A percentile compares a stretch with the other conserved stretches of the same genome.
Conservation (phyloP, 2,888 invertebrate genomes). For the Thera obeliscata region DNA sequence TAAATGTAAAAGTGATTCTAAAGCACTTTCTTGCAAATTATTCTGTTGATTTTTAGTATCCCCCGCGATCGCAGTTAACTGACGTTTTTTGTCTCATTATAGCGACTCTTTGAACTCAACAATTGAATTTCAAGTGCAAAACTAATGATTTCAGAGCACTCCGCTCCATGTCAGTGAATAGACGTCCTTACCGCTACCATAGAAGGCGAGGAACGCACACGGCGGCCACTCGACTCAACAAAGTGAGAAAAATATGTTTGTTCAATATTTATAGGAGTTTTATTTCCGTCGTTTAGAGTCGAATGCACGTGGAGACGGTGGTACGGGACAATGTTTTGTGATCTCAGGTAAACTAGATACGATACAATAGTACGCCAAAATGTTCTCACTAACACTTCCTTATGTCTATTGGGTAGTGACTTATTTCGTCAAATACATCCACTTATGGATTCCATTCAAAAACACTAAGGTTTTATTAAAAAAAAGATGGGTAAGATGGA, state of each 20-base stretch:
- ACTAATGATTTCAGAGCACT: constrained; percentile 17
- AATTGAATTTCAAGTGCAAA: constrained; percentile 15
- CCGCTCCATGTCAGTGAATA: constrained; percentile 17
- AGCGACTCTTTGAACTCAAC: constrained; percentile 15
- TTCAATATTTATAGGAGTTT: constrained; percentile 83
- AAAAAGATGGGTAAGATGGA: too few species aligned
- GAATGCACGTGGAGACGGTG: constrained; percentile 62
- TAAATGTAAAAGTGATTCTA: background rate
- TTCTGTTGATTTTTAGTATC: background rate
- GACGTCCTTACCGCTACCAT: constrained; percentile 43
- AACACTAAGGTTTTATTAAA: too few species aligned
- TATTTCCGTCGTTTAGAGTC: constrained; percentile 80
- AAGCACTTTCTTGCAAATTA: background rate
- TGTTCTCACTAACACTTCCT: too few species aligned
- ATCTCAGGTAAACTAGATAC: constrained; percentile 49
- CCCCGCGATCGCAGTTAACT: background rate
- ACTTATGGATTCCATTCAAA: too few species aligned
- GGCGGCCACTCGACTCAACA: constrained; percentile 69
- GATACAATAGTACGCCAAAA: constrained; percentile 22
- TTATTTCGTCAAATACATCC: too few species aligned
- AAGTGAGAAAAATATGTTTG: constrained; percentile 83
- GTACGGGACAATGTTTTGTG: constrained; percentile 53
- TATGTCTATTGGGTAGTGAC: too few species aligned
- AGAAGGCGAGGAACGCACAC: constrained; percentile 59
- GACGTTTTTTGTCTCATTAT: constrained; percentile 11